Conservation (phyloP, 2,888 invertebrate genomes). For the Poecilobothrus nobilitatus region DNA sequence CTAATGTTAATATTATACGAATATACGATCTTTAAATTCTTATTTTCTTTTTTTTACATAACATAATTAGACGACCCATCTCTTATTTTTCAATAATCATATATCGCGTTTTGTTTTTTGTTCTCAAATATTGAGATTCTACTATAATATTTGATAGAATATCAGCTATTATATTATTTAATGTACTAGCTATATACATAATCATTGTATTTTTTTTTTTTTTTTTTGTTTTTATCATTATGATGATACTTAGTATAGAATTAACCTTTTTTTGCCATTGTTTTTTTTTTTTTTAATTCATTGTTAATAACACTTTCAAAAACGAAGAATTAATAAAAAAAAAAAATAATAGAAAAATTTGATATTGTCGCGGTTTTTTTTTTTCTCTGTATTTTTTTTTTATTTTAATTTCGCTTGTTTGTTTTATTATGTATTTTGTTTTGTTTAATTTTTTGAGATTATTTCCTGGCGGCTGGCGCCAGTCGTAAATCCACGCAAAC, state of each 20-base stretch:
- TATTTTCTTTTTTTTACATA: too few relatives aligned
- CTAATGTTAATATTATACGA: too few relatives aligned
- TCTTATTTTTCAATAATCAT: too few relatives aligned
- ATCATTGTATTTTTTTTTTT: too few relatives aligned
- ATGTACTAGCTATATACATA: too few relatives aligned
- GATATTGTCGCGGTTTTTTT: background rate
- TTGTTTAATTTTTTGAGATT: constrained; percentile 25
- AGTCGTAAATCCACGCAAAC: constrained; percentile 35
- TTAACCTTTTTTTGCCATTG: background rate
- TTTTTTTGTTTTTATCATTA: background rate
- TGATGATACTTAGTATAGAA: background rate
- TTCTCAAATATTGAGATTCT: too few relatives aligned
- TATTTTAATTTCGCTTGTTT: constrained; percentile 4
- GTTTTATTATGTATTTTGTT: background rate
- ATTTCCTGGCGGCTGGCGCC: constrained; percentile 42
- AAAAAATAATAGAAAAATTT: background rate
- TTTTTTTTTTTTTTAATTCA: background rate
- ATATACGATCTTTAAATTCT: too few relatives aligned
- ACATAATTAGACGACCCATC: too few relatives aligned
- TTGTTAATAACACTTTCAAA: constrained; percentile 6
- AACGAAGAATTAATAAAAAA: too few relatives aligned
- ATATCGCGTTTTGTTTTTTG: too few relatives aligned
- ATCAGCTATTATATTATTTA: too few relatives aligned
- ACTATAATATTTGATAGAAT: too few relatives aligned
- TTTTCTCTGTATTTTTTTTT: background rate